Conservation (phyloP, 1,140 invertebrate genomes). For the Diuraphis noxia region DNA sequence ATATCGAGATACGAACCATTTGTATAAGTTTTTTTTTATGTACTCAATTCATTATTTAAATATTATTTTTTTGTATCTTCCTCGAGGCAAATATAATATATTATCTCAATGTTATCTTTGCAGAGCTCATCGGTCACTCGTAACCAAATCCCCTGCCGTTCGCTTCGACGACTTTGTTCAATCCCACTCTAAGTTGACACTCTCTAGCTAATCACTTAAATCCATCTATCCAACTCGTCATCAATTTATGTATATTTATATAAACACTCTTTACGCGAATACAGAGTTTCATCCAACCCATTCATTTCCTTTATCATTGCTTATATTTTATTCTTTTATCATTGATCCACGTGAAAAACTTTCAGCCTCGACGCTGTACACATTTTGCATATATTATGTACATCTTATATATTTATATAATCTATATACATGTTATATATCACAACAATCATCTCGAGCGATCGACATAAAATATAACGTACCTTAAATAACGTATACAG, state of each 20-base stretch:
- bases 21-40: background rate
- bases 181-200: background rate
- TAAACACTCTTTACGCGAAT: background rate
- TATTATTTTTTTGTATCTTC: background rate
- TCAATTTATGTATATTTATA: background rate
- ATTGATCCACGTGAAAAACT: background rate
- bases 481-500: background rate
- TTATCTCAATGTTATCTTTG: background rate
- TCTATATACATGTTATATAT: too few species aligned
- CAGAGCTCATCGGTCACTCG: background rate
- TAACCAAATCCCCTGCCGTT: background rate
- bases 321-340: background rate
- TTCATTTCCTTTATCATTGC: constrained; percentile 32
- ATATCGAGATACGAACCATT: background rate
- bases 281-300: background rate
- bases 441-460: background rate
- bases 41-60: background rate
- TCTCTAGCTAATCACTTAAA: constrained; percentile 24
- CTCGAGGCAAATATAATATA: background rate
- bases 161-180: background rate
- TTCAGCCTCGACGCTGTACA: background rate
- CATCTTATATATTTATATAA: background rate
- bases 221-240: constrained; percentile 22
- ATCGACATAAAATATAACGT: background rate
- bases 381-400: background rate